These are phyloP conservation scores for Agrochola litura DNA, from an alignment of 2,888 invertebrate species.

Conservation along the genomic window DNA sequence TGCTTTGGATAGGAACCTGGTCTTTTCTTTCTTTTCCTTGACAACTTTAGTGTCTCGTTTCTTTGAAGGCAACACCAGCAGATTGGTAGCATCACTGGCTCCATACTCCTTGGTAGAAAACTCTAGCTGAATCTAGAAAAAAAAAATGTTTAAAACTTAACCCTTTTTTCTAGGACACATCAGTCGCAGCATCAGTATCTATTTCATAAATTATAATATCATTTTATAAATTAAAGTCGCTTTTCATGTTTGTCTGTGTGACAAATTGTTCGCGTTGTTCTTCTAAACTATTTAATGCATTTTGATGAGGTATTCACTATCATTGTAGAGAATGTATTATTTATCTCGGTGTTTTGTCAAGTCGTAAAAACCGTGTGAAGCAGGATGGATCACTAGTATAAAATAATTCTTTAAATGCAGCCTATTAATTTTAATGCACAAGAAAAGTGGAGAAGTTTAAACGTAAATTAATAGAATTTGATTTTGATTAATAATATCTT, in stretches of 20 bases:
- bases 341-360: background rate
- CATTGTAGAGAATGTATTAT: too few relatives aligned
- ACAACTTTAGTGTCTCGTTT: constrained; percentile 94
- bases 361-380: background rate
- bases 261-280: background rate
- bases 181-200: background rate
- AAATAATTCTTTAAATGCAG: too few relatives aligned
- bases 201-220: too few relatives aligned
- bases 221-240: background rate
- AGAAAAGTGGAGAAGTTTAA: background rate
- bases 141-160: background rate
- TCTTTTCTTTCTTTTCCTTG: constrained; percentile 89
- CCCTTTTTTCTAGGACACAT: background rate
- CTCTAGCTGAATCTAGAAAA: constrained; percentile 92
- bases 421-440: background rate
- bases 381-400: too few relatives aligned
- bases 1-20: constrained; percentile 95
- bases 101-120: constrained; percentile 90
- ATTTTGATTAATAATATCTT: background rate
- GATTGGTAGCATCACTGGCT: constrained; percentile 93
- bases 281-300: background rate
- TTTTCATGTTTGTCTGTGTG: background rate
- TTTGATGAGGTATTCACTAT: background rate
- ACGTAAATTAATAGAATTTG: background rate
- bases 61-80: constrained; percentile 94